phyloP scores from a whole-genome alignment of 64 coral and sea anemone species.

The Dendrophyllia cribrosa region DNA sequence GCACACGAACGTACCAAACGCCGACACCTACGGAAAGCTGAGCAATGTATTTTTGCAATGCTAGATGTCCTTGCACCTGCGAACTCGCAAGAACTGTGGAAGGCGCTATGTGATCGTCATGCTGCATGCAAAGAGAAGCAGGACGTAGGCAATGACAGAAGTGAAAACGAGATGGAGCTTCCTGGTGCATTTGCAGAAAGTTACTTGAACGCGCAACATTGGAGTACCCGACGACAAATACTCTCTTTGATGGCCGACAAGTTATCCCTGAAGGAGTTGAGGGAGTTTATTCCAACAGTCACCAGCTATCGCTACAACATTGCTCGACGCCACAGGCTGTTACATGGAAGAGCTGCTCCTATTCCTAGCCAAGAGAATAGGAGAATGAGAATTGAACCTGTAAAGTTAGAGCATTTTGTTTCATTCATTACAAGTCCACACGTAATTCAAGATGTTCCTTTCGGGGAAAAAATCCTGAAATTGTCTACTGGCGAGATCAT shows the following conservation, averaged over 20 bases:
- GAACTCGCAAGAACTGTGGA: conserved; percentile 25
- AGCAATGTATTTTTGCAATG: conserved; percentile 35
- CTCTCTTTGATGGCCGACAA: conserved; percentile 73
- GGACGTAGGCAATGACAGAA: neutral
- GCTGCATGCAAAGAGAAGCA: neutral
- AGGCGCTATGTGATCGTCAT: conserved; percentile 2
- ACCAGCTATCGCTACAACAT: conserved; percentile 69
- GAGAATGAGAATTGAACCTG: conserved; percentile 56
- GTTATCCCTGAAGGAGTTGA: conserved; percentile 43
- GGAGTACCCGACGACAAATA: conserved; percentile 72
- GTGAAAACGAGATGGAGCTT: conserved; percentile 59
- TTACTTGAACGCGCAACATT: conserved; percentile 61
- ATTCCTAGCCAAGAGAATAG: conserved; percentile 32
- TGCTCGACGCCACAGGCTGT: conserved; percentile 37
- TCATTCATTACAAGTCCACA: conserved; percentile 79
- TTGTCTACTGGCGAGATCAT: conserved; percentile 58
- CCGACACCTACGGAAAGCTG: conserved; percentile 28
- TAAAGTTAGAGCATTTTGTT: conserved; percentile 69
- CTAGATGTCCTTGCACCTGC: conserved; percentile 40
- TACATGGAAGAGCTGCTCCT: conserved; percentile 64
- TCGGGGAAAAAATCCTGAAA: conserved; percentile 59
- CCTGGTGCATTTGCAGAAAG: conserved; percentile 70
- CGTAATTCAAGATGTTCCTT: conserved; percentile 72
- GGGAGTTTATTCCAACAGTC: conserved; percentile 63
- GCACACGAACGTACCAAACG: conserved; percentile 43